These are phyloP conservation scores for Spizella passerina DNA, from an alignment of 2,797 vertebrate species.

Conservation along the genomic window DNA sequence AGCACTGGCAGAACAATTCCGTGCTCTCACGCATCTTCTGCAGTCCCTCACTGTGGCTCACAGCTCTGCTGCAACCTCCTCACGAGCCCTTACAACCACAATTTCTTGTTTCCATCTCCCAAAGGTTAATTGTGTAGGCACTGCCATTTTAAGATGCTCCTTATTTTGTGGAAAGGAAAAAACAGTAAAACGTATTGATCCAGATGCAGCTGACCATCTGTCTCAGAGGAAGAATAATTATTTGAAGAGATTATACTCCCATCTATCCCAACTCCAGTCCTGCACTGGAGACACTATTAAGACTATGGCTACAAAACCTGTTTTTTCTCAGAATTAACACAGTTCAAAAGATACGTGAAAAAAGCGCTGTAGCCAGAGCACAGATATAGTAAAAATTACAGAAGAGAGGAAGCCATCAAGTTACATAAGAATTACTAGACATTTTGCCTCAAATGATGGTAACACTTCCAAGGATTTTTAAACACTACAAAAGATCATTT, in stretches of 20 bases:
- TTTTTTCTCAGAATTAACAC: not conserved
- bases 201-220: not conserved
- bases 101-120: not conserved
- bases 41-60: not conserved
- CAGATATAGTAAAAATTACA: not conserved
- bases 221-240: not conserved
- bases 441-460: not conserved
- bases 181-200: not conserved
- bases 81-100: not conserved
- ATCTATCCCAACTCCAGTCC: not conserved
- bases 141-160: not conserved
- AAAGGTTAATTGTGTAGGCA: not conserved
- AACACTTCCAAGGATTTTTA: not conserved
- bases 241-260: not conserved
- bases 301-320: not conserved
- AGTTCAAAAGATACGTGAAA: not conserved
- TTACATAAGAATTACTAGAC: not conserved
- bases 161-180: not conserved
- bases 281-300: not conserved
- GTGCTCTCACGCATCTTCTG: not conserved
- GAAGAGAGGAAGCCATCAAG: not conserved
- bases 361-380: not conserved
- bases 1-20: not conserved
- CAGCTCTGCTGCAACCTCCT: not conserved
- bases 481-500: not conserved